phyloP scores from a whole-genome alignment of 2,888 invertebrate species.

The Spilosoma lubricipeda region DNA sequence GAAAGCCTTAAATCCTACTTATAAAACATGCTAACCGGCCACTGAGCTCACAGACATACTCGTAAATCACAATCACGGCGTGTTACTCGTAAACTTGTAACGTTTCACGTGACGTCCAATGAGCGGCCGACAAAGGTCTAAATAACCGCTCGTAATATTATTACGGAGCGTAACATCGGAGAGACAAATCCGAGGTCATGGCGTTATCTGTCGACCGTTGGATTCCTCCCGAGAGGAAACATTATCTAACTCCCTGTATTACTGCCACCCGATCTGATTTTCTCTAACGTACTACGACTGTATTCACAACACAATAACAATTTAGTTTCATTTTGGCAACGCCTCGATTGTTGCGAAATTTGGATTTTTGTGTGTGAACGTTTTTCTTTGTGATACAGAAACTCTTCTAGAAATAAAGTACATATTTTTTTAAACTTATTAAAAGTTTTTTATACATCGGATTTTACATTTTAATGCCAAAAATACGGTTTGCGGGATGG shows the following conservation, averaged over 20 bases:
- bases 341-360: constrained; percentile 46
- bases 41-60: constrained; percentile 21
- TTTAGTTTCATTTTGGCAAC: constrained; percentile 58
- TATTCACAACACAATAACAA: constrained; percentile 69
- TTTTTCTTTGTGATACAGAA: constrained; percentile 11
- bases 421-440: not conserved
- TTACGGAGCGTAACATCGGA: constrained; percentile 55
- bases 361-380: constrained; percentile 28
- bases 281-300: constrained; percentile 60
- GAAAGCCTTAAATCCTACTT: not conserved
- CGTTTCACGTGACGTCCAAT: constrained; percentile 41
- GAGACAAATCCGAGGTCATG: constrained; percentile 74
- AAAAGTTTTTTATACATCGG: not conserved
- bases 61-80: constrained; percentile 40
- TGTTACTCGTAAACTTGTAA: constrained; percentile 42
- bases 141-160: constrained; percentile 57
- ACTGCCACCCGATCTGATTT: constrained; percentile 69
- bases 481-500: not conserved
- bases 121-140: constrained; percentile 51
- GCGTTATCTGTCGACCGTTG: constrained; percentile 66
- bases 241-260: constrained; percentile 71
- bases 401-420: not conserved
- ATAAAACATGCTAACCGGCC: constrained; percentile 6
- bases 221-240: constrained; percentile 68
- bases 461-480: not conserved